Conservation (phyloP, 2,888 invertebrate species). For the Leptinotarsa rubiginosa region DNA sequence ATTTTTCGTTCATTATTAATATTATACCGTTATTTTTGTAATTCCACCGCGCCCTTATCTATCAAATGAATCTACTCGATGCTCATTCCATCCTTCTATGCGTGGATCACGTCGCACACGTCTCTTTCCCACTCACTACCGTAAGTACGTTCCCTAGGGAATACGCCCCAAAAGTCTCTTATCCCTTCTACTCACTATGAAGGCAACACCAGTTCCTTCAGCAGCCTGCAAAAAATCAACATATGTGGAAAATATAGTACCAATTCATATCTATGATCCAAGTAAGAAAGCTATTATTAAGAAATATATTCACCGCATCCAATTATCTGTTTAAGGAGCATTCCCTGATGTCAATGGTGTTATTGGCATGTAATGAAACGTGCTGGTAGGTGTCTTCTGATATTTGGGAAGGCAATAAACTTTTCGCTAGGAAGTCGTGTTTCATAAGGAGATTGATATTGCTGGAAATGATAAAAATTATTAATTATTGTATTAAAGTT, state of each 20-base stretch:
- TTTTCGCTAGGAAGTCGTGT: conserved; percentile 54
- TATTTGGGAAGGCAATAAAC: neutral
- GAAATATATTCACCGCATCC: conserved; percentile 73
- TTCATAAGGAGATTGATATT: conserved; percentile 67
- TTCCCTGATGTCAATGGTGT: conserved; percentile 39
- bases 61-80: too few relatives aligned
- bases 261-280: too few relatives aligned
- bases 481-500: neutral
- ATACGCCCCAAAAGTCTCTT: too few relatives aligned
- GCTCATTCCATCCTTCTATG: too few relatives aligned
- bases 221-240: conserved; percentile 77
- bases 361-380: conserved; percentile 31
- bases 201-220: conserved; percentile 94
- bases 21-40: too few relatives aligned
- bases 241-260: neutral
- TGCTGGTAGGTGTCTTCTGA: conserved; percentile 34
- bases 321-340: conserved; percentile 82
- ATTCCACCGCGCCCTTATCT: too few relatives aligned
- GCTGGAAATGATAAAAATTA: conserved; percentile 59
- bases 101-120: too few relatives aligned
- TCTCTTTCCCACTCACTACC: too few relatives aligned
- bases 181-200: too few relatives aligned
- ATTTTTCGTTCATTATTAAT: too few relatives aligned
- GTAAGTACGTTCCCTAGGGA: too few relatives aligned
- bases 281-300: neutral